Evolutionary conservation across 2,797 vertebrate species (phyloP), one percentile per base, ranked within the genome.

Genomic region (Syndactyla subalaris): DNA sequence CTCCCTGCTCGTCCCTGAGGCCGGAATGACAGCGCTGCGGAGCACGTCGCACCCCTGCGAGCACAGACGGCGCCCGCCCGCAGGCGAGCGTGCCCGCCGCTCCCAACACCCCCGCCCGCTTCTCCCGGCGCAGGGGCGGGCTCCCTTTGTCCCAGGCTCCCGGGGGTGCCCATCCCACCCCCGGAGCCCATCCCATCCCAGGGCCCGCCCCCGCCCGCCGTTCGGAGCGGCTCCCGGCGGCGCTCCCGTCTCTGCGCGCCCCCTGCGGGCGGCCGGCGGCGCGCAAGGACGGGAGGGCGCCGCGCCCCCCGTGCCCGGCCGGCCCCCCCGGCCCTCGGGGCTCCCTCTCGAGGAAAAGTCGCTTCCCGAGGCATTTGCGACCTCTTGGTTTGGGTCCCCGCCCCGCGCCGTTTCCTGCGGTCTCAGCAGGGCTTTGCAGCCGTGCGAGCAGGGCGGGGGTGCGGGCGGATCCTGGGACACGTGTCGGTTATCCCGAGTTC

Each of bases 41-140:
- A 14, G 14, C 51, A 7, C 12, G 0, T 5, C 51, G 8, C 73
- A 45, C 0, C 45, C 17, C 41, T 1, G 7, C 49, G 18, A 41
- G 2, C 1, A 20, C 26, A 20, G 6, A 4, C 21, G 2, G 5
- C 30, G 41, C 71, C 66, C 3, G 12, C 23, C 55, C 13, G 51
- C 59, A 9, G 46, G 2, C 17, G 5, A 19, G 22, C 63, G 23
- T 1, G 29, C 10, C 43, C 3, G 7, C 24, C 18, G 0, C 1
- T 13, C 6, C 1, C 4, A 14, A 7, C 34, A 22, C 6, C 12
- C 46, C 13, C 4, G 5, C 18, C 13, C 24, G 27, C 38, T 14
- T 14, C 19, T 45, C 34, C 14, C 4, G 11, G 9, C 39, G 26
- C 52, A 57, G 32, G 32, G 71, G 57, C 34, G 38, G 41, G 3